These are phyloP conservation scores for Sitophilus oryzae DNA, from an alignment of 1,140 invertebrate species.

Conservation along the genomic window DNA sequence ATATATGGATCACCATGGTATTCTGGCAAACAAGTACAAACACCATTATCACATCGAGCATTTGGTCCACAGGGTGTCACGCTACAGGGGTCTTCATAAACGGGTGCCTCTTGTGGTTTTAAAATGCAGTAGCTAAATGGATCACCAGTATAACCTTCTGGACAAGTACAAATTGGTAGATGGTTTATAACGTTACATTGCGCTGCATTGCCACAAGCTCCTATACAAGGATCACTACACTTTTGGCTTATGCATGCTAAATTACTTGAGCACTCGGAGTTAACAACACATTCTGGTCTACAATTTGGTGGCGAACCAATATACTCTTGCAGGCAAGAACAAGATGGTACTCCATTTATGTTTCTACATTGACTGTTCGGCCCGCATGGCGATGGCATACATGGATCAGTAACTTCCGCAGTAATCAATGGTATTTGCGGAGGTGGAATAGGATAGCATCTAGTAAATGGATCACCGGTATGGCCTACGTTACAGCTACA, in stretches of 20 bases:
- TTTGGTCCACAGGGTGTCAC: constrained; percentile 64
- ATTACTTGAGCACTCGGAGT: constrained; percentile 61
- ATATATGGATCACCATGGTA: constrained; percentile 62
- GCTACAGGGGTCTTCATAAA: constrained; percentile 48
- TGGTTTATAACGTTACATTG: constrained; percentile 65
- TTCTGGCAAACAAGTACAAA: constrained; percentile 55
- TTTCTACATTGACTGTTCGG: constrained; percentile 70
- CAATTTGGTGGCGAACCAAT: constrained; percentile 66
- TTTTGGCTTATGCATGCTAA: constrained; percentile 60
- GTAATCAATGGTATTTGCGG: constrained; percentile 41
- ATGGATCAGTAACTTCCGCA: constrained; percentile 45
- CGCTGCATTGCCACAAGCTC: constrained; percentile 64
- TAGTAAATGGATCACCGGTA: constrained; percentile 53
- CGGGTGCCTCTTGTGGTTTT: constrained; percentile 46
- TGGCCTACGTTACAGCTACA: constrained; percentile 56
- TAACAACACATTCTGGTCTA: constrained; percentile 66
- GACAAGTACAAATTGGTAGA: constrained; percentile 62
- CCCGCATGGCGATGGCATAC: constrained; percentile 74
- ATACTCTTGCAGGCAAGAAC: constrained; percentile 60
- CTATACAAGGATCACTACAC: constrained; percentile 66
- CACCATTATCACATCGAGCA: constrained; percentile 55
- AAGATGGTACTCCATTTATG: constrained; percentile 56
- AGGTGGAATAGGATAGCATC: constrained; percentile 43
- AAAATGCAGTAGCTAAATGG: constrained; percentile 63
- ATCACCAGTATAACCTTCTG: constrained; percentile 63